Percentiles rank a stretch among this genome's conserved stretches.
Evolutionary conservation across 2,797 vertebrate genomes (phyloP).

Genomic region (Adelosebastes latens): DNA sequence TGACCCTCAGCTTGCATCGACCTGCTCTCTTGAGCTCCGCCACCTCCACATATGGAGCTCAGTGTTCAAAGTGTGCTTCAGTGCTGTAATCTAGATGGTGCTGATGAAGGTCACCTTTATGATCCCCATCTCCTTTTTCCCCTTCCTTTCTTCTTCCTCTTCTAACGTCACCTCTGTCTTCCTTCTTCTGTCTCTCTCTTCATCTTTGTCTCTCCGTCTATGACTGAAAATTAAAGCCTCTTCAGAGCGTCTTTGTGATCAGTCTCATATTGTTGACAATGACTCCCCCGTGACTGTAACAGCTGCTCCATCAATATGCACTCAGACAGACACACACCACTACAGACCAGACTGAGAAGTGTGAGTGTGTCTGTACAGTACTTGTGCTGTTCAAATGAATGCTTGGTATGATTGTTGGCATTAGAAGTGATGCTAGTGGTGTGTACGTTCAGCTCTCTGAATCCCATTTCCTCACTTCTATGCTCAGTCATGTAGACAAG

Average conservation of each 20-base stretch:
- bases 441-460: background rate
- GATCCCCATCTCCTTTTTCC: background rate
- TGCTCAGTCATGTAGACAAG: conserved; percentile 17
- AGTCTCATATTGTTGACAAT: conserved; percentile 41
- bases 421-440: background rate
- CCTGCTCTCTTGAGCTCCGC: conserved; percentile 17
- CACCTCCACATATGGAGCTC: conserved; percentile 7
- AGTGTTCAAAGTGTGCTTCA: conserved; percentile 2
- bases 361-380: background rate
- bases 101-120: conserved; percentile 39
- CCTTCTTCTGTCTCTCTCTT: conserved; percentile 11
- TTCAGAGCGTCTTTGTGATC: conserved; percentile 35
- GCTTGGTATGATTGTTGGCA: conserved; percentile 6
- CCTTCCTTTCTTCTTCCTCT: background rate
- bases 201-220: conserved; percentile 2
- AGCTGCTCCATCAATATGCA: conserved; percentile 53
- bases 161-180: background rate
- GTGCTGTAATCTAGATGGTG: background rate
- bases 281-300: conserved; percentile 40
- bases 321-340: conserved; percentile 29
- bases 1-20: conserved; percentile 27
- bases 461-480: conserved; percentile 3
- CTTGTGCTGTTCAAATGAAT: background rate
- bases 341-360: conserved; percentile 6
- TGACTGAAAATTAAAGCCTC: conserved; percentile 17